These are phyloP conservation scores for Reticulitermes speratus DNA, from an alignment of 1,140 invertebrate species.

Conservation along the genomic window DNA sequence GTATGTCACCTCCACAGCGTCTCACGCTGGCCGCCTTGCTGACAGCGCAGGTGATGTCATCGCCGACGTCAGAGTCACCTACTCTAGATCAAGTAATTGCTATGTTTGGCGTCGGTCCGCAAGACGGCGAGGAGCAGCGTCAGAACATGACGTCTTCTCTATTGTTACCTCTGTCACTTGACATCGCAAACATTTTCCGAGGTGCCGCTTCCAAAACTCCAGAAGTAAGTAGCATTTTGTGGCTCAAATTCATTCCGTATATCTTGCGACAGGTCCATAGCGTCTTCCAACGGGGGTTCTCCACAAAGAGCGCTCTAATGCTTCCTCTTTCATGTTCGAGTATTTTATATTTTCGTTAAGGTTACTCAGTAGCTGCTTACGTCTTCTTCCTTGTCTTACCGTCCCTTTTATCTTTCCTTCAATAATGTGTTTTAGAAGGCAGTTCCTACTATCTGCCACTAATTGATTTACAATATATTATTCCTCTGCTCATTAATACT, in stretches of 20 bases:
- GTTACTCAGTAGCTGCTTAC: no score
- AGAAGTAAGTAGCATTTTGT: background rate
- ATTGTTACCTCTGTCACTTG: constrained; percentile 60
- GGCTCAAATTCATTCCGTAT: background rate
- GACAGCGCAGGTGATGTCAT: background rate
- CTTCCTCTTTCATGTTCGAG: no score
- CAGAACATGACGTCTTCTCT: constrained; percentile 56
- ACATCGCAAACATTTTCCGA: constrained; percentile 61
- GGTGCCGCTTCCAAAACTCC: constrained; percentile 42
- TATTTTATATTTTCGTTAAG: no score
- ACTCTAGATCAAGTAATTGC: constrained; percentile 51
- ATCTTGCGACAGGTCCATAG: no score
- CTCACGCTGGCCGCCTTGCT: constrained; percentile 60
- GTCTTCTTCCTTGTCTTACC: no score
- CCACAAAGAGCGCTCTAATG: no score
- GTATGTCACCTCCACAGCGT: constrained; percentile 58
- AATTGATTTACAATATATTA: background rate
- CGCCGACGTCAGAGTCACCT: no score
- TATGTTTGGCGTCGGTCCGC: constrained; percentile 50
- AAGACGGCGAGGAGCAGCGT: constrained; percentile 36
- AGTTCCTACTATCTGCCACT: background rate
- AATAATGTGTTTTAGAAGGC: no score
- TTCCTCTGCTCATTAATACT: background rate
- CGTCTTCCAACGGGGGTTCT: no score
- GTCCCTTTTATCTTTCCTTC: no score